Conservation (phyloP, 2,113 vertebrate genomes). For the Pterocles burchelli region DNA sequence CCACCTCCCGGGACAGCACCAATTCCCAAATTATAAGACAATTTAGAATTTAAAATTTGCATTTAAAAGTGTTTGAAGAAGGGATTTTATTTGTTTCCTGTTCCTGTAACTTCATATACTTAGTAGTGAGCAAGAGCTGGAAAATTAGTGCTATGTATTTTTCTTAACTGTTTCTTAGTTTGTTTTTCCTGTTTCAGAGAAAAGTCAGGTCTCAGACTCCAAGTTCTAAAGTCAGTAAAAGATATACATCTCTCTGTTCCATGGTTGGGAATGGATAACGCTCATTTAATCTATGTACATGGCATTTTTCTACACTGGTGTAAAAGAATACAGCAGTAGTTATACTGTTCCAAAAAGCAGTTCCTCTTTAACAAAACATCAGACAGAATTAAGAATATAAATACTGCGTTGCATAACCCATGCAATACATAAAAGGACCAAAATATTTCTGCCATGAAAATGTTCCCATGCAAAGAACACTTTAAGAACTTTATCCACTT, state of each 20-base stretch:
- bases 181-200: neutral
- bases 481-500: neutral
- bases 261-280: neutral
- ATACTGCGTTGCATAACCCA: neutral
- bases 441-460: neutral
- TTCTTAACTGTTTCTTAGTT: neutral
- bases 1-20: neutral
- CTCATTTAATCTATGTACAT: neutral
- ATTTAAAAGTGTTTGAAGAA: constrained; percentile 5
- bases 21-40: neutral
- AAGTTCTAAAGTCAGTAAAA: neutral
- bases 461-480: neutral
- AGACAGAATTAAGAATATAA: neutral
- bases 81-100: neutral
- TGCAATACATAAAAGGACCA: neutral
- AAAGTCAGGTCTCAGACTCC: neutral
- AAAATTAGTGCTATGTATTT: neutral
- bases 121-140: neutral
- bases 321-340: neutral
- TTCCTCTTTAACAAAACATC: neutral
- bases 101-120: neutral
- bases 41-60: neutral
- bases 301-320: neutral
- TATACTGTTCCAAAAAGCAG: neutral
- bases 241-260: neutral